A percentile compares a stretch with the other conserved stretches of the same genome.
phyloP scores from a whole-genome alignment of 1,140 invertebrate species.

The Caligus rogercresseyi region DNA sequence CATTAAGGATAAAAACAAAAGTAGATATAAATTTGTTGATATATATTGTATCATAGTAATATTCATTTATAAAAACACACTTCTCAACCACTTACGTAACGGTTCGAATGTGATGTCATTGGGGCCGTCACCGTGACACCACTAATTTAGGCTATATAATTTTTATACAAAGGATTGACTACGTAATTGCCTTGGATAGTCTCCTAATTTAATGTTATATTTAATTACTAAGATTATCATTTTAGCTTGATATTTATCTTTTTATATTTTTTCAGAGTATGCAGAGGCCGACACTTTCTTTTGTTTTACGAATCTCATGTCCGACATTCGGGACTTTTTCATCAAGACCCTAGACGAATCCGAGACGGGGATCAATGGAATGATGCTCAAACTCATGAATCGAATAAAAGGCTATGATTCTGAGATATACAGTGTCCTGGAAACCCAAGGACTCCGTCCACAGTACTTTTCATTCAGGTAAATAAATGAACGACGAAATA shows the following conservation, averaged over 20 bases:
- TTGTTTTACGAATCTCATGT: slow-evolving; percentile 92
- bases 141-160: too few species aligned
- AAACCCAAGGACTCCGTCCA: slow-evolving; percentile 65
- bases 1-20: too few species aligned
- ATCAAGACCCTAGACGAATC: slow-evolving; percentile 87
- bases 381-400: slow-evolving; percentile 40
- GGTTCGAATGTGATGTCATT: too few species aligned
- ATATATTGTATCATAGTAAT: too few species aligned
- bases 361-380: slow-evolving; percentile 50
- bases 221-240: neutral
- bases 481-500: slow-evolving; percentile 14
- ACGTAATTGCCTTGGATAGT: neutral
- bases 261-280: slow-evolving; percentile 44
- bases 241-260: slow-evolving; percentile 2
- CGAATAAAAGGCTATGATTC: slow-evolving; percentile 57
- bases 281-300: slow-evolving; percentile 96
- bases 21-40: too few species aligned
- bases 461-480: slow-evolving; percentile 88
- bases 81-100: too few species aligned
- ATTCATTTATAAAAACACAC: too few species aligned
- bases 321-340: slow-evolving; percentile 91
- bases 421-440: slow-evolving; percentile 51
- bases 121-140: too few species aligned
- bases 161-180: neutral
- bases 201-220: neutral